Conservation (phyloP, 2,797 vertebrate genomes). For the Parauchenoglanis punctatus region DNA sequence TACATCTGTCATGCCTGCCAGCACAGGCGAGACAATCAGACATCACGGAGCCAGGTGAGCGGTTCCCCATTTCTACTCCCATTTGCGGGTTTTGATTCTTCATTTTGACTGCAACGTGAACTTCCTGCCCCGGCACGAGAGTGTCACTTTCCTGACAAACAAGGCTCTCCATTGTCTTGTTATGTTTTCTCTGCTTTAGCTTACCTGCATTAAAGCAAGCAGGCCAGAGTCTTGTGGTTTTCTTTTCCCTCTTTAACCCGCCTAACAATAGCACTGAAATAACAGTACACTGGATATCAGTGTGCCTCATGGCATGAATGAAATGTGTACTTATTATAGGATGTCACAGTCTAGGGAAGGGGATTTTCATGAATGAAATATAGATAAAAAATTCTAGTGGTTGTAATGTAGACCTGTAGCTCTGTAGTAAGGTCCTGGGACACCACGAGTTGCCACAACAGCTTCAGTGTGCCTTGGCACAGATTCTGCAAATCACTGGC, state of each 20-base stretch:
- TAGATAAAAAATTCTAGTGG: conserved; percentile 2
- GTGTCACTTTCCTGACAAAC: conserved; percentile 46
- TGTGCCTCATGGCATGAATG: conserved; percentile 18
- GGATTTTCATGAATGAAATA: conserved; percentile 39
- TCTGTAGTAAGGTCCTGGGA: neutral
- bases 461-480: neutral
- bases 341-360: conserved; percentile 15
- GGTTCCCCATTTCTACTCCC: conserved; percentile 20
- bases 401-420: neutral
- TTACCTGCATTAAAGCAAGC: conserved; percentile 39
- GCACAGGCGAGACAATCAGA: conserved; percentile 31
- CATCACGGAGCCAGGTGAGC: conserved; percentile 34
- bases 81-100: conserved; percentile 47
- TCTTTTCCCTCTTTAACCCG: conserved; percentile 25
- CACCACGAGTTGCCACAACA: neutral
- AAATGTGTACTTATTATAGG: conserved; percentile 17
- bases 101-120: conserved; percentile 41
- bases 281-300: conserved; percentile 10
- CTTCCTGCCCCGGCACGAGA: conserved; percentile 36
- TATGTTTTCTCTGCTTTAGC: conserved; percentile 23
- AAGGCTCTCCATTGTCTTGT: conserved; percentile 47
- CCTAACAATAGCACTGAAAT: conserved; percentile 26
- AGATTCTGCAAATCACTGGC: neutral
- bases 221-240: conserved; percentile 29
- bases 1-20: conserved; percentile 12